Percentiles rank a stretch among this genome's conserved stretches.
Evolutionary conservation across 2,797 vertebrate genomes (phyloP).

Genomic region (Stomatorhinus walkeri): DNA sequence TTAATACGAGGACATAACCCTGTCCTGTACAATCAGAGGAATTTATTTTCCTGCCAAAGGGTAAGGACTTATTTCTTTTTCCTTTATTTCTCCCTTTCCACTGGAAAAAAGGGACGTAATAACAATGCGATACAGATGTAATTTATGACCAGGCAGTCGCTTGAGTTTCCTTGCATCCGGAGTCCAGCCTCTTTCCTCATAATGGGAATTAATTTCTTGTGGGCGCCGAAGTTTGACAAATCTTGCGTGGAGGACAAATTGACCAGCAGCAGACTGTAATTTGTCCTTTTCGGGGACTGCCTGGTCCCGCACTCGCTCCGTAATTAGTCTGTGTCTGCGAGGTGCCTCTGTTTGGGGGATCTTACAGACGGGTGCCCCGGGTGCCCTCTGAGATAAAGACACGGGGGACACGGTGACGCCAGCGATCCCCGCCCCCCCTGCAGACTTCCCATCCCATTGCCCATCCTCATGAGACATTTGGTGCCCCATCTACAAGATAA

Average conservation of each 20-base stretch:
- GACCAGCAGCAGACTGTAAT: constrained; percentile 51
- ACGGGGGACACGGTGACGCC: constrained; percentile 19
- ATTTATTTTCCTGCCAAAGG: constrained; percentile 40
- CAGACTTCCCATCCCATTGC: too few species aligned
- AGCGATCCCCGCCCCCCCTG: too few species aligned
- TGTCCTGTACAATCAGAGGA: constrained; percentile 56
- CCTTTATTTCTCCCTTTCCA: constrained; percentile 31
- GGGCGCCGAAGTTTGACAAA: constrained; percentile 53
- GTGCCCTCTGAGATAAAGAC: constrained; percentile 39
- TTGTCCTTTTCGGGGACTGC: constrained; percentile 48
- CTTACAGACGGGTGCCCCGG: constrained; percentile 26
- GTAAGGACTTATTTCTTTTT: constrained; percentile 63
- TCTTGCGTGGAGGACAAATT: constrained; percentile 54
- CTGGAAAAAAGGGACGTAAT: constrained; percentile 49
- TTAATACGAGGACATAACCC: constrained; percentile 50
- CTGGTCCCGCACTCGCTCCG: constrained; percentile 39
- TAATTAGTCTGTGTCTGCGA: constrained; percentile 51
- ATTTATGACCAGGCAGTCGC: constrained; percentile 51
- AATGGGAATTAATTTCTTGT: constrained; percentile 43
- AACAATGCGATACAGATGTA: constrained; percentile 58
- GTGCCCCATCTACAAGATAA: neutral
- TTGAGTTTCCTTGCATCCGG: constrained; percentile 38
- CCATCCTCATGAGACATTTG: neutral
- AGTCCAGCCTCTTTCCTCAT: constrained; percentile 37
- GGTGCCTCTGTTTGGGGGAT: constrained; percentile 27